Percentiles rank a stretch among this genome's conserved stretches.
These are phyloP conservation scores for Chionis minor DNA, from an alignment of 2,113 vertebrate species.

Conservation along the genomic window DNA sequence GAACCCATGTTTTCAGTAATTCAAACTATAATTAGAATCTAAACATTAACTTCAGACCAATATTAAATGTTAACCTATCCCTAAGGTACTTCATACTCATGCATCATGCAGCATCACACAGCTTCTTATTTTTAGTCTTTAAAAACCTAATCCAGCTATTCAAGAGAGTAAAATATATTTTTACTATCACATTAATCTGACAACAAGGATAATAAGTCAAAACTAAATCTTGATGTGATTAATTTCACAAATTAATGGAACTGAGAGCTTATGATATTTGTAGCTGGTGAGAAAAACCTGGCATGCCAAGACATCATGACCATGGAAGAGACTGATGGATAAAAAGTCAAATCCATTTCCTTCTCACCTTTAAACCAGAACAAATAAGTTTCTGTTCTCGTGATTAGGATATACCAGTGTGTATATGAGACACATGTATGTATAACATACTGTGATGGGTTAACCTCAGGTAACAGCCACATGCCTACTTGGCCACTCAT, in stretches of 20 bases:
- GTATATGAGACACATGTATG: rapidly evolving
- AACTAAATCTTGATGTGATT: background rate
- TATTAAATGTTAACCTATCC: constrained; percentile 2
- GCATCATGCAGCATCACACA: background rate
- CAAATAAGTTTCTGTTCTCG: background rate
- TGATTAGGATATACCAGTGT: background rate
- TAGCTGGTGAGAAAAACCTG: background rate
- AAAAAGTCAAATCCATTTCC: background rate
- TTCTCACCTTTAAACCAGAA: background rate
- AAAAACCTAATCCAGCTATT: background rate
- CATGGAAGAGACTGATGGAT: background rate
- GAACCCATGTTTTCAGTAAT: background rate
- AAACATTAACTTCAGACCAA: background rate
- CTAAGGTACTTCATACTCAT: background rate
- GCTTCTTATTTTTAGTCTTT: background rate
- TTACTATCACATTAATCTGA: background rate
- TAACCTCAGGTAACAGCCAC: background rate
- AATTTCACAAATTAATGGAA: background rate
- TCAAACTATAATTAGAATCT: background rate
- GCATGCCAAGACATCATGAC: background rate
- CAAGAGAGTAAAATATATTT: background rate
- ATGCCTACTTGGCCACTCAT: rapidly evolving
- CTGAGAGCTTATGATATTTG: background rate
- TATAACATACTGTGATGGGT: background rate
- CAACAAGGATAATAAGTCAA: background rate